A percentile compares a stretch with the other conserved stretches of the same genome.
Evolutionary conservation across 2,113 vertebrate species (phyloP).

Genomic region (Formicarius rufipectus): DNA sequence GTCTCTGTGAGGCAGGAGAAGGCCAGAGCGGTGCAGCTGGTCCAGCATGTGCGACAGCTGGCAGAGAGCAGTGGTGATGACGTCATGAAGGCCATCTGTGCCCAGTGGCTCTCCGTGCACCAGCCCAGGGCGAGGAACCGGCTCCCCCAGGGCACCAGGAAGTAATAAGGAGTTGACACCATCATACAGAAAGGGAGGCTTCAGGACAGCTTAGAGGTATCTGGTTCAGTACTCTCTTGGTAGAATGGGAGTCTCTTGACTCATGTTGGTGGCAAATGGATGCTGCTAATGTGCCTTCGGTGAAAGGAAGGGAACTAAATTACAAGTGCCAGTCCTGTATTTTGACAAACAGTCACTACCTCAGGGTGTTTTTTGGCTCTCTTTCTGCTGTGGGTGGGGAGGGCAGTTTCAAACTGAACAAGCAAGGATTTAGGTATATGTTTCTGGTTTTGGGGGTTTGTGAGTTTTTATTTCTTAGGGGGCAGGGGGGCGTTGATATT

Average conservation of each 20-base stretch:
- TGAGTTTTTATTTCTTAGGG: not conserved
- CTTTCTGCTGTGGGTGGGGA: not conserved
- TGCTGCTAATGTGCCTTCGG: slow-evolving; percentile 13
- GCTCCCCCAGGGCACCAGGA: slow-evolving; percentile 59
- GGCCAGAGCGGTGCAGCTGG: slow-evolving; percentile 79
- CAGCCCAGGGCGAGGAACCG: slow-evolving; percentile 66
- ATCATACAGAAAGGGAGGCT: not conserved
- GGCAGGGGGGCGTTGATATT: not conserved
- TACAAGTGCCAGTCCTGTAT: slow-evolving; percentile 74
- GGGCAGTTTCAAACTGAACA: not conserved
- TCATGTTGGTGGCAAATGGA: not conserved
- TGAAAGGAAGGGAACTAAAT: slow-evolving; percentile 46
- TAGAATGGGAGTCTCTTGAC: not conserved
- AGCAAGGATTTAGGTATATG: slow-evolving; percentile 3
- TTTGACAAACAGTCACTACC: slow-evolving; percentile 71
- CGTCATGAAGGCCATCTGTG: slow-evolving; percentile 89
- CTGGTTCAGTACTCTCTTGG: not conserved
- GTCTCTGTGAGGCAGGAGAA: slow-evolving; percentile 90
- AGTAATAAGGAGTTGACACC: slow-evolving; percentile 38
- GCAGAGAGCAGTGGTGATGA: slow-evolving; percentile 83
- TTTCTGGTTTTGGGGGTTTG: not conserved
- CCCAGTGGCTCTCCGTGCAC: slow-evolving; percentile 90
- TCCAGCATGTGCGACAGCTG: slow-evolving; percentile 84
- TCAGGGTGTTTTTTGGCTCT: slow-evolving; percentile 55
- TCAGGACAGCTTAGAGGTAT: not conserved